phyloP scores from a whole-genome alignment of 1,140 invertebrate genomes.

The Mya arenaria region DNA sequence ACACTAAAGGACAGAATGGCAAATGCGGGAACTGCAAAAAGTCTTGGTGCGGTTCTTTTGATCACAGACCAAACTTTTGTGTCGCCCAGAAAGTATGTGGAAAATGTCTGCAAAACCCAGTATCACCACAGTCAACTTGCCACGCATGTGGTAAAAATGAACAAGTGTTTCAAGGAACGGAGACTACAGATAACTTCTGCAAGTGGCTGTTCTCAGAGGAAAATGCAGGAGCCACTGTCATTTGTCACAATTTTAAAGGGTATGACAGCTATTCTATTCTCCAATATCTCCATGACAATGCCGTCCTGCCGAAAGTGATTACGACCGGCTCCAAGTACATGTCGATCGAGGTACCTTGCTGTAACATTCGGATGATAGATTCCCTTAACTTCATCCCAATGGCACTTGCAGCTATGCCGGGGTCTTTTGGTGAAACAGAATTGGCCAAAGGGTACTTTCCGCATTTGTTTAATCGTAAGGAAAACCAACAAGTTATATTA shows the following conservation, averaged over 20 bases:
- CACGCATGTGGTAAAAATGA: not conserved
- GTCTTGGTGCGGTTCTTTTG: not conserved
- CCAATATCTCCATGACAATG: conserved; percentile 18
- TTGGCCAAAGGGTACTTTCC: conserved; percentile 45
- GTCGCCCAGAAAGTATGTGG: conserved; percentile 6
- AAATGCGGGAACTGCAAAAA: conserved; percentile 12
- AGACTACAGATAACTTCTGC: not conserved
- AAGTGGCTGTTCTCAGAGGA: conserved; percentile 19
- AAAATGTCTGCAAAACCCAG: not conserved
- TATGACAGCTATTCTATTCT: conserved; percentile 30
- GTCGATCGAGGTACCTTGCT: not conserved
- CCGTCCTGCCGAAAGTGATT: conserved; percentile 7
- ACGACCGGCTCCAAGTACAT: conserved; percentile 20
- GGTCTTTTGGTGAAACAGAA: conserved; percentile 31
- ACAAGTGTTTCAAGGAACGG: not conserved
- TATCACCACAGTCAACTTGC: too few species aligned
- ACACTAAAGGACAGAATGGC: not conserved
- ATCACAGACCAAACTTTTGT: conserved; percentile 19
- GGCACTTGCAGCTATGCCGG: conserved; percentile 15
- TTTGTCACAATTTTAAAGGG: conserved; percentile 13
- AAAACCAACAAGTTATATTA: conserved; percentile 12
- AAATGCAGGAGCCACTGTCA: conserved; percentile 14
- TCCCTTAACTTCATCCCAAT: conserved; percentile 44
- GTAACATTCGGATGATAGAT: conserved; percentile 18
- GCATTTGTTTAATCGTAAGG: conserved; percentile 15